Evolutionary conservation across 2,797 vertebrate species (phyloP), one percentile per base, ranked within the genome.

Genomic region (Mormyrops boulengeri): DNA sequence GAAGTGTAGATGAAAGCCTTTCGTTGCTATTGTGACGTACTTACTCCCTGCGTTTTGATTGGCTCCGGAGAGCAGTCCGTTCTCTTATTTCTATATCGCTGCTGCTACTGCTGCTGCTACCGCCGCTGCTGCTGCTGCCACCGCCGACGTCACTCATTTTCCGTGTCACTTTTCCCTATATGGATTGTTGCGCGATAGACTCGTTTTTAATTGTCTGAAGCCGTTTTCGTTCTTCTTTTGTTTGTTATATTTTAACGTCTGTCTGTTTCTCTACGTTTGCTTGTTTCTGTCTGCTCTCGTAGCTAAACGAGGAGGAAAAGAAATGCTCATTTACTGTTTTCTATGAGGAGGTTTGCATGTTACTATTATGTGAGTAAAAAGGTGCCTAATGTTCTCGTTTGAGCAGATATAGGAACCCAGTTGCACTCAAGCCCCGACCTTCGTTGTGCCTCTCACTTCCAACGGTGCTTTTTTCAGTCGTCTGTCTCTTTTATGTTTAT

Each of bases 381-480:
- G 96, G 96, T 96, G 96, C 96, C 97, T 97, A 96, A 94, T 92
- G 95, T 96, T 97, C 96, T 95, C 94, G 95, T 95, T 96, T 96
- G 95, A 96, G 96, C 96, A 95, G 96, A 96, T 92, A 93, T 93
- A 95, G 96, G 96, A 95, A 95, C 94, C 95, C 95, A 96, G 96
- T 96, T 95, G 93, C 95, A 95, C 95, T 96, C 95, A 93, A 77
- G 93, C 95, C 95, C 96, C 96, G 95, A 96, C 96, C 96, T 97
- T 96, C 92, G 95, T 96, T 96, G 97, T 98, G 98, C 98, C 97
- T 98, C 98, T 98, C 98, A 97, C 97, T 97, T 96, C 96, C 95
- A 97, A 97, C 95, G 97, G 97, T 99, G 98, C 97, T 98, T 97
- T 97, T 95, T 97, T 96, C 95, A 96, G 95, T 96, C 94, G 94